Percentiles rank a stretch among this genome's conserved stretches.
Conservation (phyloP, 2,888 invertebrate genomes). For the Phyllotreta striolata region DNA sequence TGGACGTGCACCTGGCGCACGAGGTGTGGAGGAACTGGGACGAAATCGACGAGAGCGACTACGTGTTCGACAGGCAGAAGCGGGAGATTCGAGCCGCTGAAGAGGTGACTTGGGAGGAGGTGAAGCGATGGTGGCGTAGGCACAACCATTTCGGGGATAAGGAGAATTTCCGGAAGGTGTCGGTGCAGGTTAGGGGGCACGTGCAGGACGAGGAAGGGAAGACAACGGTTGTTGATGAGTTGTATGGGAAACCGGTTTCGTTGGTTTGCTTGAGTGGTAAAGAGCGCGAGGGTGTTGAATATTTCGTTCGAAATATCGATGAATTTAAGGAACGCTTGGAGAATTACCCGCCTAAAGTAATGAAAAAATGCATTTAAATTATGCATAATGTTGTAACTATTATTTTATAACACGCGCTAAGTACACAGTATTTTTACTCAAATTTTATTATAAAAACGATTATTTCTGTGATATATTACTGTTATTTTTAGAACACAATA, state of each 20-base stretch:
- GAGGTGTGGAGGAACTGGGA: conserved; percentile 81
- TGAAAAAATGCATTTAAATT: conserved; percentile 9
- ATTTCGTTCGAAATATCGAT: conserved; percentile 41
- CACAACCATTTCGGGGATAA: conserved; percentile 64
- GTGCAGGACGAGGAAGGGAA: conserved; percentile 12
- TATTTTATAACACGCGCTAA: too few species aligned
- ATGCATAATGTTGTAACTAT: neutral
- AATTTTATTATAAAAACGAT: too few species aligned
- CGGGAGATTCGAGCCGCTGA: conserved; percentile 71
- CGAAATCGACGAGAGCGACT: conserved; percentile 77
- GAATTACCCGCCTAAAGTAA: conserved; percentile 24
- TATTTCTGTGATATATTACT: too few species aligned
- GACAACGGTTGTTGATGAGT: neutral
- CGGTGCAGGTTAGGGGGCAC: conserved; percentile 63
- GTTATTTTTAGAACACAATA: too few species aligned
- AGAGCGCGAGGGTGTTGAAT: conserved; percentile 30
- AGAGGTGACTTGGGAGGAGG: conserved; percentile 62
- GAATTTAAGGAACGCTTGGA: conserved; percentile 37
- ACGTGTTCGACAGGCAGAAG: conserved; percentile 78
- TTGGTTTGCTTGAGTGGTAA: conserved; percentile 29
- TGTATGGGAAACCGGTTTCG: conserved; percentile 8
- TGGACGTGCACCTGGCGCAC: conserved; percentile 79
- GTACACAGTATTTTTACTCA: too few species aligned
- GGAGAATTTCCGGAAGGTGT: conserved; percentile 62
- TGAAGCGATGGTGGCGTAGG: conserved; percentile 65